A percentile compares a stretch with the other conserved stretches of the same genome.
These are phyloP conservation scores for Laothoe populi DNA, from an alignment of 2,888 invertebrate species.

Conservation along the genomic window DNA sequence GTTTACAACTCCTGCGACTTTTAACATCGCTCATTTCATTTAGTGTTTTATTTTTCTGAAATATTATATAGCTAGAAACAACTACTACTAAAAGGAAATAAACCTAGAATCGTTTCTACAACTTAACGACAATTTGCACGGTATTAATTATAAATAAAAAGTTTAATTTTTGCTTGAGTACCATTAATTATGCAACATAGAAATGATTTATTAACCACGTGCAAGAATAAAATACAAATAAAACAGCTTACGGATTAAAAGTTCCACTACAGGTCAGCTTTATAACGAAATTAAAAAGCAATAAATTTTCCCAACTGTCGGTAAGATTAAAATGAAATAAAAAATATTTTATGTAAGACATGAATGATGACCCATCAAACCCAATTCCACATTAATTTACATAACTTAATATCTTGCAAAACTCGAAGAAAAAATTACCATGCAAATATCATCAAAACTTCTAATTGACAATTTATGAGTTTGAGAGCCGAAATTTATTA, in stretches of 20 bases:
- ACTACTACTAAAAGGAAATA: no score
- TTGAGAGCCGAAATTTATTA: constrained; percentile 40
- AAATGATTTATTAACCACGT: no score
- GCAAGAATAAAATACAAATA: neutral
- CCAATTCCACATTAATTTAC: constrained; percentile 31
- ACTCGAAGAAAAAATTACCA: constrained; percentile 32
- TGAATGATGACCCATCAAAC: constrained; percentile 27
- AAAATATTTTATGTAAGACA: constrained; percentile 24
- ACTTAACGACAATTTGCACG: no score
- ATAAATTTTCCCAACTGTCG: constrained; percentile 1
- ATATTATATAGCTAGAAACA: no score
- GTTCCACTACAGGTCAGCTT: neutral
- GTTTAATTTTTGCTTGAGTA: no score
- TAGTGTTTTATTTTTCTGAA: no score
- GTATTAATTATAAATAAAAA: no score
- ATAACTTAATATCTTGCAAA: constrained; percentile 31
- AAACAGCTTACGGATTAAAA: neutral
- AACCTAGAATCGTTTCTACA: no score
- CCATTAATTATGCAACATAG: no score
- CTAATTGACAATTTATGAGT: constrained; percentile 59
- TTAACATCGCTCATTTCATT: no score
- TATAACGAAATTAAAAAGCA: neutral
- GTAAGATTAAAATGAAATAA: neutral
- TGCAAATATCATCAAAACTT: constrained; percentile 49
- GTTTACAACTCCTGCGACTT: no score